Percentiles rank a stretch among this genome's conserved stretches.
These are phyloP conservation scores for Acromyrmex charruanus DNA, from an alignment of 1,140 invertebrate genomes.

Conservation along the genomic window DNA sequence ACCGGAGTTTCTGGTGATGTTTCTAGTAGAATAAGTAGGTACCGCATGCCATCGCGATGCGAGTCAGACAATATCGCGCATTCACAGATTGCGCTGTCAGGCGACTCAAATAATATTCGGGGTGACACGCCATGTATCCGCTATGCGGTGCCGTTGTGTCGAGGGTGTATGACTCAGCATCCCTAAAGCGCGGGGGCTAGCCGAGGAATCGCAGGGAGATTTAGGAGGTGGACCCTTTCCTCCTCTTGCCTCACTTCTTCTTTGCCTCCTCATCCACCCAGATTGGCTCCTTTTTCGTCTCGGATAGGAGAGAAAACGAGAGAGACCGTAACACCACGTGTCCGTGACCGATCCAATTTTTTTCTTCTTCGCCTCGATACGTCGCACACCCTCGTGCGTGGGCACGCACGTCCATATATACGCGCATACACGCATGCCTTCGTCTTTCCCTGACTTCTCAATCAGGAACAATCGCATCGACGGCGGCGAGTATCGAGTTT, in stretches of 20 bases:
- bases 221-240: slow-evolving; percentile 30
- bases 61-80: slow-evolving; percentile 81
- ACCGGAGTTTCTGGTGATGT: slow-evolving; percentile 73
- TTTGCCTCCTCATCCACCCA: slow-evolving; percentile 40
- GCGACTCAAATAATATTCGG: slow-evolving; percentile 84
- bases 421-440: neutral
- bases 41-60: slow-evolving; percentile 74
- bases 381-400: slow-evolving; percentile 57
- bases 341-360: slow-evolving; percentile 82
- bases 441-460: slow-evolving; percentile 76
- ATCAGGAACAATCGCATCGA: slow-evolving; percentile 71
- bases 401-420: slow-evolving; percentile 10
- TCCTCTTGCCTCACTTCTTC: slow-evolving; percentile 1
- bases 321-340: slow-evolving; percentile 76
- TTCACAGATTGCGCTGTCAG: slow-evolving; percentile 85
- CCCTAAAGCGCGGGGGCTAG: slow-evolving; percentile 70
- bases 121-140: slow-evolving; percentile 80
- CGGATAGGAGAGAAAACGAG: slow-evolving; percentile 47
- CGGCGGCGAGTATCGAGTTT: slow-evolving; percentile 64
- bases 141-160: slow-evolving; percentile 65
- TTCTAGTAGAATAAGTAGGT: slow-evolving; percentile 69
- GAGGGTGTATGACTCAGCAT: slow-evolving; percentile 82
- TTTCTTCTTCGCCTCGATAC: slow-evolving; percentile 71
- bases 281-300: slow-evolving; percentile 66
- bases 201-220: slow-evolving; percentile 29